phyloP scores from a whole-genome alignment of 2,113 vertebrate species.

The Lophochroa leadbeateri region DNA sequence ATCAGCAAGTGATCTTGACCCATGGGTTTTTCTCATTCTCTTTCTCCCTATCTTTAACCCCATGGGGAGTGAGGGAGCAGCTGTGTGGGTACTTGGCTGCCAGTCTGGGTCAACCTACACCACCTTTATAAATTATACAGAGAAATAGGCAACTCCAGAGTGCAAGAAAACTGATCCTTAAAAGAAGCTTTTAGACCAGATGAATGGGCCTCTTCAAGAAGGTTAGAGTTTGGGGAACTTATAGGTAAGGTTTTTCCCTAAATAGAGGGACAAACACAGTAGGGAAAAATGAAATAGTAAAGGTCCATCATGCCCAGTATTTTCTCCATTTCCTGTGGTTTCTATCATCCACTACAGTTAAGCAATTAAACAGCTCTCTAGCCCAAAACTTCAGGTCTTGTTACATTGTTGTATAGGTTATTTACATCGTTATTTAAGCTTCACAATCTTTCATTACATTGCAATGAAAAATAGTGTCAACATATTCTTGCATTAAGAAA shows the following conservation, averaged over 20 bases:
- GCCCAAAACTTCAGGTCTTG: not conserved
- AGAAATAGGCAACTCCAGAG: not conserved
- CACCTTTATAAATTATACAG: not conserved
- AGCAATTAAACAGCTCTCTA: not conserved
- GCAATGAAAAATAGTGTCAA: not conserved
- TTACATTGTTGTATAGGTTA: not conserved
- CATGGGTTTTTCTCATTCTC: not conserved
- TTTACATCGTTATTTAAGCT: not conserved
- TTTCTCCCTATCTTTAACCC: not conserved
- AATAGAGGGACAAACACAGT: not conserved
- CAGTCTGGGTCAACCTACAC: not conserved
- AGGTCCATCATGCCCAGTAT: accelerated
- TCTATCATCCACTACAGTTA: not conserved
- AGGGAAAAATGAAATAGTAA: not conserved
- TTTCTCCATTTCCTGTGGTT: not conserved
- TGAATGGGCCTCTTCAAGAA: not conserved
- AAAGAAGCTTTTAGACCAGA: not conserved
- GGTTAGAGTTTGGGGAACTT: not conserved
- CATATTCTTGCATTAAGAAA: not conserved
- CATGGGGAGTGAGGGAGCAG: not conserved
- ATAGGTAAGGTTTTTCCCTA: not conserved
- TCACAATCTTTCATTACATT: not conserved
- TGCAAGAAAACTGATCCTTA: not conserved
- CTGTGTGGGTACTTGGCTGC: not conserved
- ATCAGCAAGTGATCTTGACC: not conserved